Evolutionary conservation across 2,797 vertebrate species (phyloP).

Genomic region (Bradypodion pumilum): DNA sequence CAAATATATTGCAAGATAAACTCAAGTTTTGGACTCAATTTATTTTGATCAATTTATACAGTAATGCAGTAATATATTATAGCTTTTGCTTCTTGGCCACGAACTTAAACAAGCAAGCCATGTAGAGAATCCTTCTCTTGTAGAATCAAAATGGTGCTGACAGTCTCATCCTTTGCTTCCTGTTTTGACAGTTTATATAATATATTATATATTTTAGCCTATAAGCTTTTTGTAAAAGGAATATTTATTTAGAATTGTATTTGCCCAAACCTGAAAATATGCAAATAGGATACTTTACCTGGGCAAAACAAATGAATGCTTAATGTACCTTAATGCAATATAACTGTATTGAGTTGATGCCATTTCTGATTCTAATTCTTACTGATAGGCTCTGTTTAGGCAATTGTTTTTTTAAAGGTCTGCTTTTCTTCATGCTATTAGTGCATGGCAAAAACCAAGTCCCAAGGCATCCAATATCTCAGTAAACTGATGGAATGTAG

Average conservation of each 20-base stretch:
- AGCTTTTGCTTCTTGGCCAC: too few relatives aligned
- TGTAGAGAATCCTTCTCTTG: neutral
- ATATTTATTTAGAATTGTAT: slow-evolving; percentile 54
- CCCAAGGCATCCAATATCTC: slow-evolving; percentile 62
- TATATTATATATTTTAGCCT: too few relatives aligned
- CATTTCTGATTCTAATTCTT: slow-evolving; percentile 68
- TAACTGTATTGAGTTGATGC: slow-evolving; percentile 63
- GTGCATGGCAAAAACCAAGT: slow-evolving; percentile 63
- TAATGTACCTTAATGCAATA: slow-evolving; percentile 69
- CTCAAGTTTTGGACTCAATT: too few relatives aligned
- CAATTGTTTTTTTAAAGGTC: slow-evolving; percentile 75
- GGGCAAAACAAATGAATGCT: slow-evolving; percentile 70
- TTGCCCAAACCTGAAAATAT: slow-evolving; percentile 63
- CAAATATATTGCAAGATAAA: too few relatives aligned
- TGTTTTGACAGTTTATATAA: slow-evolving; percentile 16
- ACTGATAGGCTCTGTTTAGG: slow-evolving; percentile 63
- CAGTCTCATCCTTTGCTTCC: neutral
- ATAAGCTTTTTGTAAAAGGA: slow-evolving; percentile 16
- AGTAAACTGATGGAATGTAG: slow-evolving; percentile 67
- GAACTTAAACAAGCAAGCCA: neutral
- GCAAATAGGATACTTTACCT: slow-evolving; percentile 69
- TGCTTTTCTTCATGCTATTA: slow-evolving; percentile 73
- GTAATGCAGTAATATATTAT: too few relatives aligned
- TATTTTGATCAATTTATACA: too few relatives aligned
- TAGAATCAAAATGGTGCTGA: neutral